Evolutionary conservation across 2,888 invertebrate species (phyloP), one percentile per base, ranked within the genome.

Genomic region (Fragum sueziense): DNA sequence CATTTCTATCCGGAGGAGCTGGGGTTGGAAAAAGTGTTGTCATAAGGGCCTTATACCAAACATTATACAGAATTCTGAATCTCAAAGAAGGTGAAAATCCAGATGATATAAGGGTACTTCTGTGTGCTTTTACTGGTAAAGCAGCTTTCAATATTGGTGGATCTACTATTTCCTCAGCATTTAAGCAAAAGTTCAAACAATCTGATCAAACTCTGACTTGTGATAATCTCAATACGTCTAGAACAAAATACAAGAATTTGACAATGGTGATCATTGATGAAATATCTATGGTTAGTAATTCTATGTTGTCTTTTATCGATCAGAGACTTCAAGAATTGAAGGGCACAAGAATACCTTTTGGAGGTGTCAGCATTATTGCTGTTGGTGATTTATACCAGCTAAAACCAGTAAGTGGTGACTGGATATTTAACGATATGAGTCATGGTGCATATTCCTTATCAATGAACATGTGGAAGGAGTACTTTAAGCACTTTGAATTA

Each of bases 331-430:
- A 74, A 57, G 79, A 82, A 70, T 22, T 80, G 9, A 80, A 62
- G 34, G 74, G 68, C 29, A 47, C 54, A 4, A 68, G 54, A 57
- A 22, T 74, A 34, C 31, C 31, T 9, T 82, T 86, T 79, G 80
- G 82, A 41, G 82, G 79, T 31, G 69, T 84, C 0, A 73, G 67
- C 29, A 54, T 85, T 25, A 75, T 85, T 68, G 71, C 62, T n/a
- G 65, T 85, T 27, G 82, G 85, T 22, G 80, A 85, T 54, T 70
- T 85, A 11, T 84, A 74, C 69, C 85, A 85, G 34, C 57, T 85
- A 4, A 61, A 72, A 57, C 85, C 84, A n/a, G 84, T 85, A 2
- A 25, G 67, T 51, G 84, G 82, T 47, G 33, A 17, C 3, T 80
- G 70, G 62, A 70, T 82, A n/a, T 85, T 83, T 17, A 41, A 41